These are phyloP conservation scores for Ailuropoda melanoleuca DNA, from an alignment of 2,113 vertebrate species.

Conservation along the genomic window DNA sequence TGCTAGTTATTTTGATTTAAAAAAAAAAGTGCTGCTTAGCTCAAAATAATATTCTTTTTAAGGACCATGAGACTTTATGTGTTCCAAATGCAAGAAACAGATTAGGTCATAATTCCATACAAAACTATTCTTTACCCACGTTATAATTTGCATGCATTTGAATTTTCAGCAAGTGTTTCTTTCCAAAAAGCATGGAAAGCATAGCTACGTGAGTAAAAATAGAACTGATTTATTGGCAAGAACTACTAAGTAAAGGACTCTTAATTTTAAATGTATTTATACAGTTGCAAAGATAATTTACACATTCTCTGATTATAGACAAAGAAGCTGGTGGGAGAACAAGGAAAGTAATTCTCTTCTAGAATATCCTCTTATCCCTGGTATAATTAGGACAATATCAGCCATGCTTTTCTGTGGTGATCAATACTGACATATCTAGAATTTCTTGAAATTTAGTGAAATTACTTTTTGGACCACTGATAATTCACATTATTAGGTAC, in stretches of 20 bases:
- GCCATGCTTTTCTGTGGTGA: background rate
- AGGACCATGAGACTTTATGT: background rate
- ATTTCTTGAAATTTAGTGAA: background rate
- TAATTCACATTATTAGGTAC: background rate
- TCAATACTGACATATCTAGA: background rate
- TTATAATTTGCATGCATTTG: background rate
- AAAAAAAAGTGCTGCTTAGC: background rate
- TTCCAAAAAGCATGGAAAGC: background rate
- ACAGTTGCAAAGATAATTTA: background rate
- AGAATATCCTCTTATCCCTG: background rate
- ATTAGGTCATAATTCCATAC: background rate
- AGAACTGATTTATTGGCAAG: background rate
- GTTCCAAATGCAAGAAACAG: background rate
- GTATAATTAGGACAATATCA: background rate
- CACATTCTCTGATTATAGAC: background rate
- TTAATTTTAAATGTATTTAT: background rate
- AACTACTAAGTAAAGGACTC: background rate
- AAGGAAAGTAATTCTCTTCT: background rate
- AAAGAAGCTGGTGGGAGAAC: background rate
- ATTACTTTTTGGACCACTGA: background rate
- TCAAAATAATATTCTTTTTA: background rate
- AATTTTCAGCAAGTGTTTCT: background rate
- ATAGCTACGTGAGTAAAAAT: background rate
- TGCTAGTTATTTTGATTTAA: background rate
- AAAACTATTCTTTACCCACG: background rate